Base-by-base conservation (phyloP, 2,888 invertebrate species). In the Ectropis crepuscularia region DNA sequence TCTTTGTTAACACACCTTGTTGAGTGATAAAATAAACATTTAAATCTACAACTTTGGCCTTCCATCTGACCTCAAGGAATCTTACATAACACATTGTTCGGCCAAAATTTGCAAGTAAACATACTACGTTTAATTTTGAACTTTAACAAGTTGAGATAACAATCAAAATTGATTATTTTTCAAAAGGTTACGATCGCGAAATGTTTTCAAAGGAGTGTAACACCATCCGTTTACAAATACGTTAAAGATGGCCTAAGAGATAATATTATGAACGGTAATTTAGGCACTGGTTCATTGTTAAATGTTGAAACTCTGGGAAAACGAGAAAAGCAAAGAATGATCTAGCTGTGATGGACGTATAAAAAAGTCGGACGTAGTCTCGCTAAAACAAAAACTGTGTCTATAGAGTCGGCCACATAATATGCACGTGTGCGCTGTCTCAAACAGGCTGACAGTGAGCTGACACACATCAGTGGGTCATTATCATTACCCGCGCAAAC, bases 221-320 rank as follows among this genome's bases (percentile, higher is more conserved):
- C 75, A 72, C 59, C 73, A 77, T 81, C 77, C 82, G 77, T 65
- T 76, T 78, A 65, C 76, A 75, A 79, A 78, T 76, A 75, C 65
- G 74, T 73, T 75, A 72, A 77, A 82, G 87, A 86, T 86, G 85
- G 76, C 83, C 83, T 81, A 83, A 28, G 70, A 61, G 85, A 84
- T 86, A 84, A 80, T 69, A 66, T 74, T 65, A n/a, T n/a, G n/a
- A 77, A 75, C 75, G 71, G 76, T 77, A 71, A 72, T 77, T 74
- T 61, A 67, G 53, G 57, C 63, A 69, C 4, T 73, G 70, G 71
- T 74, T 73, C 70, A 55, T 66, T 74, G 53, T 55, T 46, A 36
- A 65, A 74, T 79, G 68, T 72, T 50, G 74, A 76, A 77, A 80
- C 68, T 57, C 61, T 57, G 53, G 9, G 53, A 50, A 50, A 49